Percentiles rank a stretch among this genome's conserved stretches.
phyloP scores from a whole-genome alignment of 2,888 invertebrate species.

The Diarsia brunnea region DNA sequence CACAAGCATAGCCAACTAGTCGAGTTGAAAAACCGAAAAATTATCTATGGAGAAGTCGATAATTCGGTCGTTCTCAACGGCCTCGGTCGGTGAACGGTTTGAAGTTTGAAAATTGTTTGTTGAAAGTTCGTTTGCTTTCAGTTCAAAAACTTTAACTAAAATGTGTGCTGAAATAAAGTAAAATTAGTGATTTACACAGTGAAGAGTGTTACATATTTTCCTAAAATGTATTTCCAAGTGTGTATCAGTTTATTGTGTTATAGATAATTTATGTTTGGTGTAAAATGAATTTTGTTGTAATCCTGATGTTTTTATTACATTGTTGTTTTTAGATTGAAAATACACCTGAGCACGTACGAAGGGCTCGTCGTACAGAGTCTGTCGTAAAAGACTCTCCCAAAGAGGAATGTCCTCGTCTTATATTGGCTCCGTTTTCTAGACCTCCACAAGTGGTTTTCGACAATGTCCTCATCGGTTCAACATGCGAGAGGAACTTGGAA shows the following conservation, averaged over 20 bases:
- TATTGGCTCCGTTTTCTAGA: conserved; percentile 92
- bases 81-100: conserved; percentile 49
- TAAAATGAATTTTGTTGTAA: neutral
- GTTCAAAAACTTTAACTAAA: conserved; percentile 11
- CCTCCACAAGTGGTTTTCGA: conserved; percentile 93
- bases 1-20: neutral
- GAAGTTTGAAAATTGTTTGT: conserved; percentile 58
- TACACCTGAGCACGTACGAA: conserved; percentile 85
- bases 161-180: conserved; percentile 33
- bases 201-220: conserved; percentile 13
- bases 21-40: conserved; percentile 15
- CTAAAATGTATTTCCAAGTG: conserved; percentile 65
- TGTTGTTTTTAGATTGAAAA: conserved; percentile 85
- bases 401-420: conserved; percentile 88
- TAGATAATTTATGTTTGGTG: neutral
- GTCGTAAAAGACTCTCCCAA: conserved; percentile 76
- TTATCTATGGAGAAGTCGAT: conserved; percentile 11
- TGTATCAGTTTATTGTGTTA: conserved; percentile 30
- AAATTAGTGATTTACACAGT: conserved; percentile 28
- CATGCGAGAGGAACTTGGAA: conserved; percentile 89
- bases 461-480: conserved; percentile 91
- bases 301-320: conserved; percentile 14
- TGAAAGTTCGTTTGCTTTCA: conserved; percentile 59
- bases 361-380: conserved; percentile 80
- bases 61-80: neutral